phyloP scores from a whole-genome alignment of 2,113 vertebrate genomes.

The Chitala chitala region DNA sequence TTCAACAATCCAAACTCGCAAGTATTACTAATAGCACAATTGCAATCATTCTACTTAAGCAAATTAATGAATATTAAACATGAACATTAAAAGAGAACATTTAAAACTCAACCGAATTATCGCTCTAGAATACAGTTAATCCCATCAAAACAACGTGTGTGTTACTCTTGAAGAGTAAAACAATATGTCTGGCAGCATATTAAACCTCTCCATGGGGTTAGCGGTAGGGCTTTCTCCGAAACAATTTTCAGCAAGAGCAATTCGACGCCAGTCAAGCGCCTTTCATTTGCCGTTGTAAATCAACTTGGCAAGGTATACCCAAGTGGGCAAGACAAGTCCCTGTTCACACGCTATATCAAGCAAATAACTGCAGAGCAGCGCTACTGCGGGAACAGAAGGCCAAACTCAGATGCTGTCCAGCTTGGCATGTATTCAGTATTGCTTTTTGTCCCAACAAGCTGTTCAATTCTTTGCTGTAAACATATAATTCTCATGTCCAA shows the following conservation, averaged over 20 bases:
- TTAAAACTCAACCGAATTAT: background rate
- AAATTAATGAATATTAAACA: background rate
- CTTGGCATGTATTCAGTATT: background rate
- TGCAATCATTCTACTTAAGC: background rate
- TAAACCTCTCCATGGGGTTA: conserved; percentile 12
- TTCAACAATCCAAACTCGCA: background rate
- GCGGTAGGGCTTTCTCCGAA: background rate
- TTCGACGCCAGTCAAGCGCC: background rate
- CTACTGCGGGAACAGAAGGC: background rate
- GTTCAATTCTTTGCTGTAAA: background rate
- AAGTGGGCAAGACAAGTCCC: background rate
- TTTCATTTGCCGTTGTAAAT: background rate
- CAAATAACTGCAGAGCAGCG: background rate
- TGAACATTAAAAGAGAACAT: background rate
- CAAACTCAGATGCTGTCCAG: conserved; percentile 9
- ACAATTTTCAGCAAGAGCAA: conserved; percentile 15
- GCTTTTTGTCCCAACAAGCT: conserved; percentile 12
- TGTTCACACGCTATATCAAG: conserved; percentile 2
- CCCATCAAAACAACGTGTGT: background rate
- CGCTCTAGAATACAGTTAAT: background rate
- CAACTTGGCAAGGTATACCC: background rate
- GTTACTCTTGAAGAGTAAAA: background rate
- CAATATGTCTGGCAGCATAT: conserved; percentile 1
- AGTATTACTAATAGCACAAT: background rate
- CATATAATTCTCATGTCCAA: background rate